A percentile compares a stretch with the other conserved stretches of the same genome.
phyloP scores from a whole-genome alignment of 2,113 vertebrate genomes.

The Ondatra zibethicus region DNA sequence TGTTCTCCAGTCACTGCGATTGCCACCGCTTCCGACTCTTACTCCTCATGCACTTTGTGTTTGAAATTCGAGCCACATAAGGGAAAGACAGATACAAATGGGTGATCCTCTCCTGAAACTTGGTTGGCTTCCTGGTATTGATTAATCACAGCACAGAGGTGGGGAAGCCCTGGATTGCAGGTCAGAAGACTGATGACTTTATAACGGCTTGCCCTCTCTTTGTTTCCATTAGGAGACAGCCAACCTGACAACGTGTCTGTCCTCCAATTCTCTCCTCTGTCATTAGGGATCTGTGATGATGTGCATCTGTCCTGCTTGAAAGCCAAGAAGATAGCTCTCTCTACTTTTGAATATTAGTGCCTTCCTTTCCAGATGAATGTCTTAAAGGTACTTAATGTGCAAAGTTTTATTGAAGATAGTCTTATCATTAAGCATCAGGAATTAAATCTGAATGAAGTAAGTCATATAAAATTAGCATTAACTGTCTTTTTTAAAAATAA shows the following conservation, averaged over 20 bases:
- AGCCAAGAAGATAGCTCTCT: background rate
- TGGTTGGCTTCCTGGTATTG: constrained; percentile 62
- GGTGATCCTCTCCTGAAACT: constrained; percentile 46
- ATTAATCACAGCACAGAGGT: constrained; percentile 36
- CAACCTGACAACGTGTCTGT: background rate
- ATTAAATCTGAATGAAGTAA: background rate
- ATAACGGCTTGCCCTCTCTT: constrained; percentile 26
- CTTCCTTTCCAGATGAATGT: background rate
- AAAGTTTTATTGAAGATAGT: background rate
- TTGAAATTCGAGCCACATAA: constrained; percentile 58
- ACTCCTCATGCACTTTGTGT: background rate
- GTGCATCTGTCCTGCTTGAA: background rate
- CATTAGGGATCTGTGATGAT: background rate
- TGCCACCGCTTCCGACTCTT: background rate
- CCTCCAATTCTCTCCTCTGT: constrained; percentile 48
- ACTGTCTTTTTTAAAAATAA: background rate
- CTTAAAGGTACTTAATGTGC: background rate
- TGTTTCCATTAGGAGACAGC: constrained; percentile 38
- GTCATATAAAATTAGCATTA: background rate
- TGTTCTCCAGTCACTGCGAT: background rate
- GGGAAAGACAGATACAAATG: constrained; percentile 55
- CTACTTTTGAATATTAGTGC: background rate
- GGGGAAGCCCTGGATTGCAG: constrained; percentile 41
- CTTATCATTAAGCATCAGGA: background rate
- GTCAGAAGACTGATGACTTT: constrained; percentile 63